Evolutionary conservation across 2,888 invertebrate species (phyloP), one percentile per base, ranked within the genome.

Genomic region (Mesochorus sp.): DNA sequence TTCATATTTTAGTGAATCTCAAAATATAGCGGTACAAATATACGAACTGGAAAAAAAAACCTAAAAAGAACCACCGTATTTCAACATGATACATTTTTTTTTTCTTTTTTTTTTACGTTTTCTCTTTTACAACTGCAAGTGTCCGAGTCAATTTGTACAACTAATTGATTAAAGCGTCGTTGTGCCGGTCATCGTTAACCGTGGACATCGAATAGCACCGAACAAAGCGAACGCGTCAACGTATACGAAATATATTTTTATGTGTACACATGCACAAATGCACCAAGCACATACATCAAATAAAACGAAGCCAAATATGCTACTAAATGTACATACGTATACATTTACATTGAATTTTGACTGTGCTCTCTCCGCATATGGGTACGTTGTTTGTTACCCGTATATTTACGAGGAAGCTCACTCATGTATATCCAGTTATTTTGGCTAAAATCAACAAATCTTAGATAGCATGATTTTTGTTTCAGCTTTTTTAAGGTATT

Each of bases 111-210:
- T 14, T 8, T 2, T 10, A 28, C 5, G 44, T 28, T 12, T 24
- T 14, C 14, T 51, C 42, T 44, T 21, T 55, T 34, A 34, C 39
- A 21, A 21, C 4, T n/a, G n/a, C 14, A 31, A 31, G 31, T 72
- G 3, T 66, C 37, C 66, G 42, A 34, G 49, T 66, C 76, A 76
- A 71, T 76, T 71, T 76, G 59, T 71, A 14, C 59, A 59, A 51
- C 42, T 76, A 71, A 76, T 76, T 76, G 76, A 59, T 66, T 71
- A 76, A 71, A 70, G 76, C 71, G 14, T 76, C 71, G 59, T 59
- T 57, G 64, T 39, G 10, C 59, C 31, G 39, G 66, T 71, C 59
- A 71, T 61, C 76, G 64, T 76, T 59, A 70, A 71, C 70, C 24
- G 42, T 64, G 49, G 39, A 31, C 64, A 64, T 42, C 34, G 51